Conservation (phyloP, 2,113 vertebrate genomes). For the Bubo bubo region DNA sequence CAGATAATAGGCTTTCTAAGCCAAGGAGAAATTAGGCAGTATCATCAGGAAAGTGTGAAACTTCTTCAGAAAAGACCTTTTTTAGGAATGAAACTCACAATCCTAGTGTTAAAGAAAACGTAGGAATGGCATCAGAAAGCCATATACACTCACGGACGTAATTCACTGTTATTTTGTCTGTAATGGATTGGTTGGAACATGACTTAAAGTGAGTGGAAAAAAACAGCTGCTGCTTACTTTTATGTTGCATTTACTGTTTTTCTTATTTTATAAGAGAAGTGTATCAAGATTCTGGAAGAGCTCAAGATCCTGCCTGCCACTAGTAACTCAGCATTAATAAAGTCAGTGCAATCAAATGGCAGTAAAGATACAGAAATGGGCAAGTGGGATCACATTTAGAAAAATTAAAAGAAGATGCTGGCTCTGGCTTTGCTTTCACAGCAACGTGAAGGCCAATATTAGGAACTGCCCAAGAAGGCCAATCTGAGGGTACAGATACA, state of each 20-base stretch:
- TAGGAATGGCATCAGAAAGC: rapidly evolving
- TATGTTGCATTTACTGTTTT: not conserved
- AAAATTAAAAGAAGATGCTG: not conserved
- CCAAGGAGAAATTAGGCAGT: not conserved
- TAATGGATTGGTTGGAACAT: not conserved
- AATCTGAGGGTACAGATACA: not conserved
- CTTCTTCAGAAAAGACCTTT: not conserved
- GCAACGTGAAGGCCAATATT: not conserved
- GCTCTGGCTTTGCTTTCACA: not conserved
- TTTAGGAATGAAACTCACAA: not conserved
- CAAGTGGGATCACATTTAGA: not conserved
- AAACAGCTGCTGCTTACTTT: not conserved
- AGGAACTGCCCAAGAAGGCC: not conserved
- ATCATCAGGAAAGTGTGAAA: not conserved
- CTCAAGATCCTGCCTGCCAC: not conserved
- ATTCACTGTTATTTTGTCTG: not conserved
- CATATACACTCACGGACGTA: not conserved
- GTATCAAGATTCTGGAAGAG: not conserved
- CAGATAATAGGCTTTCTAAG: not conserved
- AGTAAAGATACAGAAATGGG: not conserved
- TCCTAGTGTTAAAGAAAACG: not conserved
- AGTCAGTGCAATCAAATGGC: not conserved
- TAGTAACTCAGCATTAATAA: not conserved
- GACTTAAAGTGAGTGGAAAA: not conserved
- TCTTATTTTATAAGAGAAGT: not conserved